A percentile compares a stretch with the other conserved stretches of the same genome.
Conservation (phyloP, 2,797 vertebrate species). For the Epinephelus coioides region DNA sequence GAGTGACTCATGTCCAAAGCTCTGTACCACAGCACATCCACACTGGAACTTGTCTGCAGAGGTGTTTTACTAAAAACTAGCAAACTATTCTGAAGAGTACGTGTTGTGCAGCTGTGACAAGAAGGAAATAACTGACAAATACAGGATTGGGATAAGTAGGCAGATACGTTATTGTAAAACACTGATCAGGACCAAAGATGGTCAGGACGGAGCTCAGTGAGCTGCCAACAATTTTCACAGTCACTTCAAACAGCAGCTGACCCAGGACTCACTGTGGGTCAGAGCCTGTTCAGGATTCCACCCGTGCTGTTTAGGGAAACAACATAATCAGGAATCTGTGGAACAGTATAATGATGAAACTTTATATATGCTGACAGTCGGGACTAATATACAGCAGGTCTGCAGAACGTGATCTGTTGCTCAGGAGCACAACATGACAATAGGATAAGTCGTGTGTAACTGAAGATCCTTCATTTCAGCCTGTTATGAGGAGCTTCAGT, state of each 20-base stretch:
- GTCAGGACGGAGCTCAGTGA: neutral
- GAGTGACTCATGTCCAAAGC: neutral
- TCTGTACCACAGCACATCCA: neutral
- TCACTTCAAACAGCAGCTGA: neutral
- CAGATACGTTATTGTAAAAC: neutral
- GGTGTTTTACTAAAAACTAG: neutral
- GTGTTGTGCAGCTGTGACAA: neutral
- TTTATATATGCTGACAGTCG: constrained; percentile 52
- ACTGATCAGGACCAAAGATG: neutral
- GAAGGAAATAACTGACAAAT: neutral
- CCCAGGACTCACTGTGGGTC: neutral
- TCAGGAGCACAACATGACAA: constrained; percentile 58
- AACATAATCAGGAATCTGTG: constrained; percentile 15
- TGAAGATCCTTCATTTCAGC: constrained; percentile 64
- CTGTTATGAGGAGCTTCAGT: constrained; percentile 41
- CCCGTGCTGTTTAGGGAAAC: constrained; percentile 18
- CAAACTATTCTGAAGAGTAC: neutral
- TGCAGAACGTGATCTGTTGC: constrained; percentile 65
- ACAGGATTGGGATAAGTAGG: neutral
- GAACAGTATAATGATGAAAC: constrained; percentile 33
- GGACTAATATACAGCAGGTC: constrained; percentile 57
- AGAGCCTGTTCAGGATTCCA: constrained; percentile 7
- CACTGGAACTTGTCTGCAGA: neutral
- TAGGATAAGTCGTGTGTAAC: constrained; percentile 76
- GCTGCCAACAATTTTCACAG: neutral